Conservation (phyloP, 2,797 vertebrate genomes). For the Aselliscus stoliczkanus region DNA sequence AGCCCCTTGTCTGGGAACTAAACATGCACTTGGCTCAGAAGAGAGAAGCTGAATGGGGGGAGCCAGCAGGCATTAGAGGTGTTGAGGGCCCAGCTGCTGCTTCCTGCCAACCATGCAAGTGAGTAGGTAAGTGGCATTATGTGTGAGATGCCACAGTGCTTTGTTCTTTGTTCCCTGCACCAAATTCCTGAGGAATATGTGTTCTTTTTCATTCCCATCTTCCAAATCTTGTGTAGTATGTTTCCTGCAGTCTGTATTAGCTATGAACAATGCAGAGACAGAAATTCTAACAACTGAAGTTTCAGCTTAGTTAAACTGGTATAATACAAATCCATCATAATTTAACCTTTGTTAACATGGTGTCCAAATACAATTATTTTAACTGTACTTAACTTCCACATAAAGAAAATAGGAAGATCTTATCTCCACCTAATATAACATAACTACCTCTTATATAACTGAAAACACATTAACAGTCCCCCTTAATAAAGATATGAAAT, state of each 20-base stretch:
- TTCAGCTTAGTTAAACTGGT: background rate
- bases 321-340: background rate
- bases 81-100: background rate
- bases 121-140: background rate
- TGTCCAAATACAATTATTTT: background rate
- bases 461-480: background rate
- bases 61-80: background rate
- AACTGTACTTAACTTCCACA: background rate
- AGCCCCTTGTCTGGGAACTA: background rate
- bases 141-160: background rate
- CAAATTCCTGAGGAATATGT: background rate
- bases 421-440: background rate
- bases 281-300: background rate
- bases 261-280: background rate
- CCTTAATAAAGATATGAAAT: background rate
- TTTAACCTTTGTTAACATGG: background rate
- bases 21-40: background rate
- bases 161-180: background rate
- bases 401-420: background rate
- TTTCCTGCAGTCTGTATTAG: background rate
- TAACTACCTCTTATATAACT: background rate
- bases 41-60: slow-evolving; percentile 1
- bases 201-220: background rate
- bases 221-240: background rate
- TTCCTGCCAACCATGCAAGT: background rate